Percentiles rank a stretch among this genome's conserved stretches.
phyloP scores from a whole-genome alignment of 2,113 vertebrate genomes.

The Phalacrocorax pelagicus region DNA sequence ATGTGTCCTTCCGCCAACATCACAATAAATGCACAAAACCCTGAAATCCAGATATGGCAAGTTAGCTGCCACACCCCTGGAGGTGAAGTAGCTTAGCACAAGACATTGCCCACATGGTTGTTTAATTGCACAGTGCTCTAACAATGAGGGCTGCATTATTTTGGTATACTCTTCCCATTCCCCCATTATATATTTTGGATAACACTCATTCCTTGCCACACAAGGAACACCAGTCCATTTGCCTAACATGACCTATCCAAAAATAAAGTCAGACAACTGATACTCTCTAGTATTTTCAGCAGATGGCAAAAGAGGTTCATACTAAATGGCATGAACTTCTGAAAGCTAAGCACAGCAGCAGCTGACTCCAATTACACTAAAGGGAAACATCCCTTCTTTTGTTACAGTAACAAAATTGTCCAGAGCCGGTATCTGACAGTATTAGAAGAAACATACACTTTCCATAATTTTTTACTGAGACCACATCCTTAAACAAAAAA shows the following conservation, averaged over 20 bases:
- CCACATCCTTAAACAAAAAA: background rate
- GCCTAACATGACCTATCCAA: background rate
- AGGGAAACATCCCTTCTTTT: background rate
- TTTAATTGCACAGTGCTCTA: background rate
- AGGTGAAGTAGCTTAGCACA: background rate
- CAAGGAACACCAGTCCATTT: background rate
- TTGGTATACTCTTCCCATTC: background rate
- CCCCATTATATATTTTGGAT: background rate
- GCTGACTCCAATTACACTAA: background rate
- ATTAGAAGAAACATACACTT: background rate
- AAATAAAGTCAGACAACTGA: conserved; percentile 7
- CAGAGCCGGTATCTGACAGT: background rate
- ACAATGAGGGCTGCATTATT: background rate
- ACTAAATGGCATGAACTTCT: background rate
- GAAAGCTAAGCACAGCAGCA: background rate
- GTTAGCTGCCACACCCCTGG: background rate
- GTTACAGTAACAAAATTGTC: background rate
- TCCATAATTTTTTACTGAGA: background rate
- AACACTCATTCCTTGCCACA: background rate
- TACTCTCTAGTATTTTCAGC: background rate
- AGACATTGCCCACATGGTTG: background rate
- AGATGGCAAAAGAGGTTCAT: conserved; percentile 8
- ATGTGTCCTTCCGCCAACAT: background rate
- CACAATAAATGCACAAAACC: background rate
- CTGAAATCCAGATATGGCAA: background rate